Conservation (phyloP, 2,113 vertebrate genomes). For the Pycnonotus jocosus region DNA sequence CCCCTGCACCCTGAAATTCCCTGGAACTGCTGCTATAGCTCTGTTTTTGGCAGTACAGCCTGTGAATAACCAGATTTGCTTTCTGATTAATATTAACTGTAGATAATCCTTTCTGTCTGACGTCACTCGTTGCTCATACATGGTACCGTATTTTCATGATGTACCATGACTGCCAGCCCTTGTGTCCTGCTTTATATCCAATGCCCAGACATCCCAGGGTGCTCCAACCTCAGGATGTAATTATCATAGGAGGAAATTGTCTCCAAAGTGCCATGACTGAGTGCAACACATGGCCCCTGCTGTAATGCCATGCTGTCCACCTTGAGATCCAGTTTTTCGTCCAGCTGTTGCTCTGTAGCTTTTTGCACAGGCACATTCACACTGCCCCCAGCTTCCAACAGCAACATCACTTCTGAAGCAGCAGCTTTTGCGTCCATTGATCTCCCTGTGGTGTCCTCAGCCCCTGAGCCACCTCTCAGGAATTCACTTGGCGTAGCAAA, state of each 20-base stretch:
- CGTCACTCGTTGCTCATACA: accelerated
- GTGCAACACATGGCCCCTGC: accelerated
- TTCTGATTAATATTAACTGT: background rate
- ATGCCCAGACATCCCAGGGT: background rate
- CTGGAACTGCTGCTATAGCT: background rate
- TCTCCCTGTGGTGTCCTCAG: background rate
- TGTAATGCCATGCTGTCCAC: background rate
- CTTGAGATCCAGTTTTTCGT: background rate
- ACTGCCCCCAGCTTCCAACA: background rate
- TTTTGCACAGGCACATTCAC: accelerated
- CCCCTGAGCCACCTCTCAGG: background rate
- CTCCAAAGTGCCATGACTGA: background rate
- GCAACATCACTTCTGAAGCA: accelerated
- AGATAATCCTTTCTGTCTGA: background rate
- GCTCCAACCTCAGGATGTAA: background rate
- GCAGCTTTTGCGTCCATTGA: background rate
- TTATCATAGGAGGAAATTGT: background rate
- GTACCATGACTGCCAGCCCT: background rate
- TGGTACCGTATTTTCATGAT: background rate
- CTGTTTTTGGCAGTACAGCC: background rate
- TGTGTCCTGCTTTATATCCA: background rate
- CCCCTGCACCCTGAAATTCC: background rate
- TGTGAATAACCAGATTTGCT: background rate
- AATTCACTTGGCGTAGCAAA: background rate
- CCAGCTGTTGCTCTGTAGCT: background rate